Conservation (phyloP, 2,888 invertebrate genomes). For the Pristionchus fissidentatus region DNA sequence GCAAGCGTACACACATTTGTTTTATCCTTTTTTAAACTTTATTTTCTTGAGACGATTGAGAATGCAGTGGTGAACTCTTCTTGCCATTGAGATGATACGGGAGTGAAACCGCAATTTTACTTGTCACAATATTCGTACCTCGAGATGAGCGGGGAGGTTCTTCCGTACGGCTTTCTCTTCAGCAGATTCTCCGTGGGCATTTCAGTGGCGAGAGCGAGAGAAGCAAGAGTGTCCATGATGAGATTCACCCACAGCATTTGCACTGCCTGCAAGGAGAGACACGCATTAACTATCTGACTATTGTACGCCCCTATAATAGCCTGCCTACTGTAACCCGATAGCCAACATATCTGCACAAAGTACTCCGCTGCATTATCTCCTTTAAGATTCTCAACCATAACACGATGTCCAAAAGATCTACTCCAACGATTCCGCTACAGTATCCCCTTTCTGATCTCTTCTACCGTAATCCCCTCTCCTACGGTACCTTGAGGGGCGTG, state of each 20-base stretch:
- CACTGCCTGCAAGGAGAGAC: constrained; percentile 63
- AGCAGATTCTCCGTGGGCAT: constrained; percentile 79
- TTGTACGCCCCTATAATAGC: background rate
- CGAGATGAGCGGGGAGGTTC: constrained; percentile 79
- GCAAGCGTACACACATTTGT: background rate
- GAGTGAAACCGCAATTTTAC: too few relatives aligned
- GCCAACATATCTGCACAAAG: too few relatives aligned
- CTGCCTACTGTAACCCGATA: too few relatives aligned
- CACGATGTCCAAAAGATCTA: background rate
- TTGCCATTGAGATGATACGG: too few relatives aligned
- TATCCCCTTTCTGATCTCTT: background rate
- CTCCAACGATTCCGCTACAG: background rate
- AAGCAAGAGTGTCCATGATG: constrained; percentile 80
- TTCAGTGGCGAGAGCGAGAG: constrained; percentile 79
- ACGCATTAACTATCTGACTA: background rate
- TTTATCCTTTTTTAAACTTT: too few relatives aligned
- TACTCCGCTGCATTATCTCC: too few relatives aligned
- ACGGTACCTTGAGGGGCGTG: constrained; percentile 68
- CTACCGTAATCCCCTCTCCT: background rate
- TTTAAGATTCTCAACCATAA: too few relatives aligned
- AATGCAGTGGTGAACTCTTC: background rate
- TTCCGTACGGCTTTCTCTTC: constrained; percentile 75
- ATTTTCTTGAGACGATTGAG: too few relatives aligned
- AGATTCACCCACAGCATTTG: constrained; percentile 81
- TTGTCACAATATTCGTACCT: too few relatives aligned